phyloP scores from a whole-genome alignment of 2,797 vertebrate species.

The Avahi laniger region DNA sequence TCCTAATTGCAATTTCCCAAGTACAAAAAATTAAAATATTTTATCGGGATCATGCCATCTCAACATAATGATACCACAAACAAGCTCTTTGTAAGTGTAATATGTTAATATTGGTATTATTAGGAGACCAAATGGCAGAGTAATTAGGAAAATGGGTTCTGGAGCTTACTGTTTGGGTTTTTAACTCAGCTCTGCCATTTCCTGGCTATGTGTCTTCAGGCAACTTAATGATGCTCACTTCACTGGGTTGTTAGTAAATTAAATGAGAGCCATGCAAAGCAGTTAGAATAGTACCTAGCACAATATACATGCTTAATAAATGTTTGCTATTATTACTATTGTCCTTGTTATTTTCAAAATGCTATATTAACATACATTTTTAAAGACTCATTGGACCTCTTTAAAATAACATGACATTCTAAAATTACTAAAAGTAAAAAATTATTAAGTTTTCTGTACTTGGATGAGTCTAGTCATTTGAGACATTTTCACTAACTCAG shows the following conservation, averaged over 20 bases:
- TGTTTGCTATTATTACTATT: not conserved
- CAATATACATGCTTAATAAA: not conserved
- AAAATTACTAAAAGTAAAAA: slow-evolving; percentile 3
- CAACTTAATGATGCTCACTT: not conserved
- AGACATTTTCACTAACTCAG: not conserved
- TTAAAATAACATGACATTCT: not conserved
- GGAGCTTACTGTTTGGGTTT: not conserved
- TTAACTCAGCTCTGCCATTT: not conserved
- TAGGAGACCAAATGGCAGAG: not conserved
- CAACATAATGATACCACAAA: not conserved
- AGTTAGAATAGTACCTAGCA: not conserved
- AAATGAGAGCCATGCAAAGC: not conserved
- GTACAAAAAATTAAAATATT: not conserved
- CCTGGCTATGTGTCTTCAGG: not conserved
- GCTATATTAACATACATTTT: not conserved
- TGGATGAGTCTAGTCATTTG: not conserved
- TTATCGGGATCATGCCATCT: not conserved
- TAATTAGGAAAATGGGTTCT: not conserved
- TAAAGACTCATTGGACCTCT: not conserved
- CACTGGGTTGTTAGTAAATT: not conserved
- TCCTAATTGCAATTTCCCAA: not conserved
- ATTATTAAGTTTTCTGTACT: not conserved
- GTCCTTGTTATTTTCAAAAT: not conserved
- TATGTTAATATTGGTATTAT: not conserved
- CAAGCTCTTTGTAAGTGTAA: not conserved